Percentiles rank a stretch among this genome's conserved stretches.
Conservation (phyloP, 2,113 vertebrate genomes). For the Odocoileus hemionus region DNA sequence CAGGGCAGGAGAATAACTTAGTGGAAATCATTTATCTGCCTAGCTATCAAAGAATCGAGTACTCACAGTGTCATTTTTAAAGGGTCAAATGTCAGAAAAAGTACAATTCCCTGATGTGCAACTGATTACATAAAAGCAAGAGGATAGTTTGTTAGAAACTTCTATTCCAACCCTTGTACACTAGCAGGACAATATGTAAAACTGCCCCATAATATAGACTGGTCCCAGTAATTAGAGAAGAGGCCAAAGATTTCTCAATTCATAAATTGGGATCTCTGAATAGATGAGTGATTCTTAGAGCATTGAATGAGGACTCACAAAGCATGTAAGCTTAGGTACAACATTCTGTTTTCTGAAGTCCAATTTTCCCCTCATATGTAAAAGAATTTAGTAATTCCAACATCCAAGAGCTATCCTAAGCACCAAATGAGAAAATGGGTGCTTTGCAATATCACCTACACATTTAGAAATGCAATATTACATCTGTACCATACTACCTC, state of each 20-base stretch:
- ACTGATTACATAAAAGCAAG: slow-evolving; percentile 55
- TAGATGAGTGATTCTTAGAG: background rate
- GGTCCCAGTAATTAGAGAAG: background rate
- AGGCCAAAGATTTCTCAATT: background rate
- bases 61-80: slow-evolving; percentile 45
- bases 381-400: background rate
- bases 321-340: background rate
- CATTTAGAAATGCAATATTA: background rate
- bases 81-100: slow-evolving; percentile 49
- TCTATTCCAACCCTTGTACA: background rate
- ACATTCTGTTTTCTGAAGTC: background rate
- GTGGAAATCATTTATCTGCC: slow-evolving; percentile 57
- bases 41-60: slow-evolving; percentile 47
- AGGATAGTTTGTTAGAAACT: slow-evolving; percentile 36
- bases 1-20: slow-evolving; percentile 49
- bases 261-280: background rate
- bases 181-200: background rate
- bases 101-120: slow-evolving; percentile 45
- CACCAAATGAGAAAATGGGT: background rate
- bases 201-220: background rate
- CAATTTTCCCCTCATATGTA: background rate
- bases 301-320: background rate
- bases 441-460: background rate
- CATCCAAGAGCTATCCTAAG: background rate
- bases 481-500: background rate